Evolutionary conservation across 2,888 invertebrate genomes (phyloP), one percentile per base, ranked within the genome.

Genomic region (Lasioglossum pauxillum): DNA sequence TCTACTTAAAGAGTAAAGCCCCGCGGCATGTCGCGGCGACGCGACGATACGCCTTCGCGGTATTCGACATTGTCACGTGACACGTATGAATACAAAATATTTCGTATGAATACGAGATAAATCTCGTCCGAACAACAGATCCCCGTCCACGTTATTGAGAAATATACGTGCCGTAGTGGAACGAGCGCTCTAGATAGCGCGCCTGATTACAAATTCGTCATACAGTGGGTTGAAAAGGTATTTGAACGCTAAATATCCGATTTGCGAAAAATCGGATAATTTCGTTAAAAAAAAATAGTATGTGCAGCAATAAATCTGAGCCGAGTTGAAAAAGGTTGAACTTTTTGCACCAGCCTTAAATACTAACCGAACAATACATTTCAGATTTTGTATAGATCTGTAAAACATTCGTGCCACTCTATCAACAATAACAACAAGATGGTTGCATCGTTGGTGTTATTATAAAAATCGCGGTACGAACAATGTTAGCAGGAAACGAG

Each of bases 71-170:
- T 44, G 38, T 72, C 76, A 31, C 73, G 67, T 60, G 75, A 79
- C 69, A 75, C 27, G 31, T 82, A 83, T 75, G 75, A 60, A 78
- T 75, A 77, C 64, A 76, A 85, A 79, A 84, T 69, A 78, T 78
- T 69, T 69, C 49, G 38, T 75, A 53, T 69, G 77, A 78, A 78
- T 78, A 78, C 77, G 82, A 86, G 80, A 86, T 89, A 90, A 90
- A 89, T 89, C 90, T 82, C 84, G 38, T 35, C 78, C 69, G 81
- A 86, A 86, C 69, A 69, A 69, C 69, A 12, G 84, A 71, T 78
- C 80, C 77, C 76, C 41, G 41, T 2, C 35, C 57, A 41, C 75
- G 75, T 83, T 88, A 89, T 88, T 79, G 75, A 77, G 72, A 83
- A 78, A 88, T 82, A 78, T 77, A 85, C 49, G 74, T 74, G 44